Conservation (phyloP, 1,140 invertebrate genomes). For the Anthonomus grandis region DNA sequence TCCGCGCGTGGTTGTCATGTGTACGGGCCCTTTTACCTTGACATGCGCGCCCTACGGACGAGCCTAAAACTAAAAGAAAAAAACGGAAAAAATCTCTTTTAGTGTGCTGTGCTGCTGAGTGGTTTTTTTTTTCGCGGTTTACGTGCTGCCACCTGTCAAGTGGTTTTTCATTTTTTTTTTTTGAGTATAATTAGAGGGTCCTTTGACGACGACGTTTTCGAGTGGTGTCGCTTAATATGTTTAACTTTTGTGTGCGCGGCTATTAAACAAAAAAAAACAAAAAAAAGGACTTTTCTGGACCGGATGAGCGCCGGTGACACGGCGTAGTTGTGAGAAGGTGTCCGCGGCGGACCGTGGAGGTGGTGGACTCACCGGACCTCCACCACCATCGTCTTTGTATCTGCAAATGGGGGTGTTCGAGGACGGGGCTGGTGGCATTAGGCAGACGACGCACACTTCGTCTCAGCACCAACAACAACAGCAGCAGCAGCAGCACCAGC, state of each 20-base stretch:
- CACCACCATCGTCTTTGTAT: too few relatives aligned
- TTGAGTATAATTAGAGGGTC: constrained; percentile 3
- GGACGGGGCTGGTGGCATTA: constrained; percentile 34
- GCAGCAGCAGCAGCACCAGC: too few relatives aligned
- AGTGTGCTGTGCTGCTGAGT: constrained; percentile 13
- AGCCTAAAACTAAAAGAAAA: too few relatives aligned
- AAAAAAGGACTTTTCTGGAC: not conserved
- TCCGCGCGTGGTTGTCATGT: constrained; percentile 24
- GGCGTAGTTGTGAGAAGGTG: constrained; percentile 21
- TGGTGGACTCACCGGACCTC: constrained; percentile 32
- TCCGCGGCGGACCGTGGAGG: constrained; percentile 22
- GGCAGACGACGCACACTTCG: constrained; percentile 41
- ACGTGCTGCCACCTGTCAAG: constrained; percentile 13
- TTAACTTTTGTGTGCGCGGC: not conserved
- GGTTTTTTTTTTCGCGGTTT: constrained; percentile 18
- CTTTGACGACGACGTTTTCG: not conserved
- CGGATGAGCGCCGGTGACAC: constrained; percentile 5
- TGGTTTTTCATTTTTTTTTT: constrained; percentile 10
- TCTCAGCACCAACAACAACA: too few relatives aligned
- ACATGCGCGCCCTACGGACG: constrained; percentile 19
- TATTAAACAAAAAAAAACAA: too few relatives aligned
- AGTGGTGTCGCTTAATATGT: constrained; percentile 2
- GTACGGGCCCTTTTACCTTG: not conserved
- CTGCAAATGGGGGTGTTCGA: constrained; percentile 50
- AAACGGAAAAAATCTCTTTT: constrained; percentile 8